A percentile compares a stretch with the other conserved stretches of the same genome.
Evolutionary conservation across 2,113 vertebrate species (phyloP).

Genomic region (Spermophilus dauricus): DNA sequence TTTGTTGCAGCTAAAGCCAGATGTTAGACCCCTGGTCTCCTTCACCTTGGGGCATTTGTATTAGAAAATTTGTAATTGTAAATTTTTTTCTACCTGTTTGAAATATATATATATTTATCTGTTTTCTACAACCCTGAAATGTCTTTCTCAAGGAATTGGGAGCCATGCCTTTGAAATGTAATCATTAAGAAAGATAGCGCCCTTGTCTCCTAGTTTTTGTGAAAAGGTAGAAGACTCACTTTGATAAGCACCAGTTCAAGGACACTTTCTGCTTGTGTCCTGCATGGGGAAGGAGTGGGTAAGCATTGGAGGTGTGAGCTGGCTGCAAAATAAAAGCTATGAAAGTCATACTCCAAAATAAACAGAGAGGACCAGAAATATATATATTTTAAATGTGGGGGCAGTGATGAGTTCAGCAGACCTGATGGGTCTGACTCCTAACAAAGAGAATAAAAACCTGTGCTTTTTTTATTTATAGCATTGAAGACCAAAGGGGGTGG

Average conservation of each 20-base stretch:
- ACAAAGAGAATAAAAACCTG: too few relatives aligned
- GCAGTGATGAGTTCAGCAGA: too few relatives aligned
- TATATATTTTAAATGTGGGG: too few relatives aligned
- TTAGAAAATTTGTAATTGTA: neutral
- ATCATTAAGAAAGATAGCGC: neutral
- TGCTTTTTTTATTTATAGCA: too few relatives aligned
- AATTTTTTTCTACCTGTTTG: neutral
- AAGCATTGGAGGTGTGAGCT: too few relatives aligned
- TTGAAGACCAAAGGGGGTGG: too few relatives aligned
- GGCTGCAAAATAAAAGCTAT: too few relatives aligned
- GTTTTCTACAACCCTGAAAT: neutral
- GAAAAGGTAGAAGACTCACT: neutral
- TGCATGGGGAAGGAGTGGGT: too few relatives aligned
- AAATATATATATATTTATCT: neutral
- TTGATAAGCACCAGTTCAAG: neutral
- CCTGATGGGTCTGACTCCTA: too few relatives aligned
- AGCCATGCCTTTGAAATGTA: neutral
- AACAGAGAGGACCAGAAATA: too few relatives aligned
- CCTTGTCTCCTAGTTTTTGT: neutral
- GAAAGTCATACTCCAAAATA: too few relatives aligned
- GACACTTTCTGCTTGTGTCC: too few relatives aligned
- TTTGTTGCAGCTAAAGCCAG: neutral
- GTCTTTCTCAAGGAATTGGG: neutral
- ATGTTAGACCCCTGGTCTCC: neutral
- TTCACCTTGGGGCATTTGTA: neutral